Evolutionary conservation across 2,113 vertebrate genomes (phyloP).

Genomic region (Vulpes lagopus): DNA sequence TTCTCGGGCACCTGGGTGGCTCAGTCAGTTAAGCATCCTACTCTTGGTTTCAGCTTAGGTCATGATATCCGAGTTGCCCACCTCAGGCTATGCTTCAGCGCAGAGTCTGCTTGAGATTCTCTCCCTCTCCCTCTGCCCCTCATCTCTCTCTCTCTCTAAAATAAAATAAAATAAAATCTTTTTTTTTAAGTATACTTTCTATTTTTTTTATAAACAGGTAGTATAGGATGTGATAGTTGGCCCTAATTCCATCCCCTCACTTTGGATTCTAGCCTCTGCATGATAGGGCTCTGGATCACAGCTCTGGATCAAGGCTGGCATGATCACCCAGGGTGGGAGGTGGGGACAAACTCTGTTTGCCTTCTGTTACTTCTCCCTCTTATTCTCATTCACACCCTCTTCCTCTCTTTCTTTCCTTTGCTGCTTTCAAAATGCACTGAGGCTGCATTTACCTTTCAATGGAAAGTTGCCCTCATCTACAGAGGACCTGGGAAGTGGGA

Average conservation of each 20-base stretch:
- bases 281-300: not conserved
- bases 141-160: not conserved
- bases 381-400: not conserved
- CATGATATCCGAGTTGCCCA: no score
- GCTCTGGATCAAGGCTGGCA: not conserved
- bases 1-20: not conserved
- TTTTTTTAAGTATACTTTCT: not conserved
- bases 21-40: not conserved
- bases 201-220: not conserved
- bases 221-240: not conserved
- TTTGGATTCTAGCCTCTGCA: not conserved
- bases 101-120: not conserved
- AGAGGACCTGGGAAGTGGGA: not conserved
- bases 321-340: not conserved
- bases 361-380: not conserved
- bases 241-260: not conserved
- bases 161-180: not conserved
- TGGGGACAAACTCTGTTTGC: fast-evolving
- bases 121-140: not conserved
- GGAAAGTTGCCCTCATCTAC: not conserved
- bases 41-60: not conserved
- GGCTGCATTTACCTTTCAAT: not conserved
- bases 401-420: not conserved
- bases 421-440: not conserved
- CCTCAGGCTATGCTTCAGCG: not conserved